Evolutionary conservation across 2,888 invertebrate species (phyloP).

Genomic region (Himalopsyche anomala): DNA sequence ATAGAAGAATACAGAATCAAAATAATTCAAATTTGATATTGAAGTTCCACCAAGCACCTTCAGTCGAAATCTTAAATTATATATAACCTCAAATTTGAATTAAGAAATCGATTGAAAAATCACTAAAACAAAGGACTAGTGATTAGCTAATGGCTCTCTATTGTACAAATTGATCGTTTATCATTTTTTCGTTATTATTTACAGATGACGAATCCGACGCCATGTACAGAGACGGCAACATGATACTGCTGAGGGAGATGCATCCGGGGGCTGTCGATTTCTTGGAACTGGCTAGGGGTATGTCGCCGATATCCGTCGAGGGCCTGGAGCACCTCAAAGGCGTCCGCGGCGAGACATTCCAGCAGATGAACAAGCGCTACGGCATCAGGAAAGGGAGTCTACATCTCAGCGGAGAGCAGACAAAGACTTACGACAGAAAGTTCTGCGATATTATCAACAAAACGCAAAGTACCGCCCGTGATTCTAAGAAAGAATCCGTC

Average conservation of each 20-base stretch:
- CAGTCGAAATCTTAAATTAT: background rate
- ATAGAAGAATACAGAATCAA: too few species aligned
- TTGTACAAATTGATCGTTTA: background rate
- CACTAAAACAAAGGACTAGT: too few species aligned
- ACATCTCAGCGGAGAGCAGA: background rate
- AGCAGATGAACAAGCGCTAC: background rate
- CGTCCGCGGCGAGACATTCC: constrained; percentile 4
- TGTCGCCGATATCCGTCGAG: background rate
- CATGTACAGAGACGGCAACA: background rate
- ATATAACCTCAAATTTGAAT: too few species aligned
- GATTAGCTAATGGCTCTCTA: background rate
- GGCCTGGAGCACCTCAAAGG: background rate
- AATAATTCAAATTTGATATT: background rate
- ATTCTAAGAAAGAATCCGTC: background rate
- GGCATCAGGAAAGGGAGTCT: background rate
- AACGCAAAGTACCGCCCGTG: background rate
- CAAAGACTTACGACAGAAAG: background rate
- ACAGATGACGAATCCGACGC: background rate
- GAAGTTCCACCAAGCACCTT: constrained; percentile 6
- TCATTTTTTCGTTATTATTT: background rate
- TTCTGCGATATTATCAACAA: background rate
- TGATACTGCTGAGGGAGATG: background rate
- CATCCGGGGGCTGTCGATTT: background rate
- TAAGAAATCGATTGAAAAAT: too few species aligned
- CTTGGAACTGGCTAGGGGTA: background rate